Base-by-base conservation (phyloP, 2,113 vertebrate genomes). In the Calonectris borealis region DNA sequence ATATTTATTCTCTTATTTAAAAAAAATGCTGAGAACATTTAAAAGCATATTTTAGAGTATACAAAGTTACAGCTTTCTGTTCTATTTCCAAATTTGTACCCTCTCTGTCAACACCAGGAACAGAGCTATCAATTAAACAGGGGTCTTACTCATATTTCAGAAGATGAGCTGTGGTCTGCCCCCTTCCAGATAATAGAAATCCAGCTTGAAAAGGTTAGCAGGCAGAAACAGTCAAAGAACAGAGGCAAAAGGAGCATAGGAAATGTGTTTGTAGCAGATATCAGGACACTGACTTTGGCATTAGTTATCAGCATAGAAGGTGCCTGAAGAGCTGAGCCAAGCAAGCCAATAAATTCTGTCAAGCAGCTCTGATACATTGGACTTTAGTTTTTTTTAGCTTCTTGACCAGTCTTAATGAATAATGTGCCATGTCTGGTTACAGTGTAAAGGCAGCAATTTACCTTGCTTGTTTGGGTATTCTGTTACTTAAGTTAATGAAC, bases 191-290 rank as follows among this genome's bases (percentile, higher is more conserved):
- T 95, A 86, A 89, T 54, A 91, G 88, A 94, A 96, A 96, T 94
- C 66, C 77, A 94, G 73, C 81, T 88, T 96, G 91, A 96, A 96
- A 97, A 96, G 94, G 96, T 96, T 96, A 96, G 80, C 92, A 93
- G 95, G 80, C 86, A 82, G 86, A 88, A 96, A 90, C 69, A 96
- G 69, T 62, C 49, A 80, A 80, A 90, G 69, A 93, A 86, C 68
- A 86, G 72, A 95, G 48, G 86, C 94, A 95, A 92, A 77, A 92
- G 83, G 44, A 94, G 27, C 11, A 18, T 27, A 89, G 92, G 86
- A 96, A 97, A 94, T 94, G 91, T 94, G 94, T 95, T 96, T 89
- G 80, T 83, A 96, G 92, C 65, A 95, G 96, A 96, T 93, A 96
- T 51, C 61, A 82, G 77, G 77, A 94, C 88, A 94, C 77, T 86